Evolutionary conservation across 2,888 invertebrate genomes (phyloP), one percentile per base, ranked within the genome.

Genomic region (Scaptomyza tumidula): DNA sequence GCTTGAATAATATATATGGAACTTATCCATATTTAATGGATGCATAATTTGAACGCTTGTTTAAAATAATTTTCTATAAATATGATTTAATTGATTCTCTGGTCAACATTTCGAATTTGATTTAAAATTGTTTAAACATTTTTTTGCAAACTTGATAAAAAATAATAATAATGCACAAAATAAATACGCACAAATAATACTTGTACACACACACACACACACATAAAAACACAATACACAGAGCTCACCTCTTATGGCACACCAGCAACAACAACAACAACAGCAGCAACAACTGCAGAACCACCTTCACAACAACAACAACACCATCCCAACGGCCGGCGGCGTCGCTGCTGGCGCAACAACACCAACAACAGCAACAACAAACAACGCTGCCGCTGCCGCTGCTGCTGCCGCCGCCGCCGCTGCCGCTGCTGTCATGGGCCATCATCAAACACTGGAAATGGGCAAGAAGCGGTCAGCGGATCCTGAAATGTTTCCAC

Each of bases 401-500:
- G 86, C 88, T 53, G 85, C 83, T 52, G 84, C 84, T 91, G 94
- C 95, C 78, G 88, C 90, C 63, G 89, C 94, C 93, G 94, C 95
- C 93, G 94, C 94, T 93, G 94, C 93, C 93, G 93, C 90, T 73
- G 80, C 88, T 77, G 87, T 90, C 71, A 90, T 84, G 84, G 88
- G 84, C 84, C 91, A 91, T 86, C 91, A 91, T 71, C 78, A 80
- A 86, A 94, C 94, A 94, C 94, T 96, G 95, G 96, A 97, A 95
- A 94, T 96, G 94, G 97, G 97, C 95, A 97, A 97, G 96, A 98
- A 98, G 95, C 97, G 98, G 94, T 96, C 97, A 95, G 94, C 95
- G 93, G 95, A 95, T 94, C 96, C 96, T 94, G 96, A 96, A 94
- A 94, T 96, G 94, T 95, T 98, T 90, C 92, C 91, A 96, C 97